Base-by-base conservation (phyloP, 2,888 invertebrate species). In the Caenorhabditis drosophilae region DNA sequence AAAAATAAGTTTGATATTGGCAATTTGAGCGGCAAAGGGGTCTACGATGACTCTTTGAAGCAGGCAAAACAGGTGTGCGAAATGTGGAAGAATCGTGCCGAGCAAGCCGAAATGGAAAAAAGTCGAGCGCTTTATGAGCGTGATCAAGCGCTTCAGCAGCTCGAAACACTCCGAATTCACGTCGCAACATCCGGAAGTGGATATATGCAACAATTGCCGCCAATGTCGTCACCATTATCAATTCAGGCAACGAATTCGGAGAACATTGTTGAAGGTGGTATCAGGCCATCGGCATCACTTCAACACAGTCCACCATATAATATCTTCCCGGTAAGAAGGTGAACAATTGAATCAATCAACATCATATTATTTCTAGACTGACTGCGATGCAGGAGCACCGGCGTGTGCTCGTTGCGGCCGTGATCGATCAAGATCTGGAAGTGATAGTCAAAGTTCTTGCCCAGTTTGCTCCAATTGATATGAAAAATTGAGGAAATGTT, bases 341-440 rank as follows among this genome's bases (percentile, higher is more conserved):
- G n/a, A n/a, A n/a, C n/a, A n/a, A n/a, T n/a, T n/a, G n/a, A n/a
- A n/a, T n/a, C n/a, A n/a, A n/a, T n/a, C n/a, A n/a, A n/a, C n/a
- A n/a, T n/a, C n/a, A n/a, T n/a, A n/a, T n/a, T n/a, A 35, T n/a
- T 54, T 58, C 25, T 52, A 67, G 60, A 56, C 49, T 38, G 67
- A 67, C 16, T 60, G 67, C 50, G 71, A 71, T 1, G 49, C 66
- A 4, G 67, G 57, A 11, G 60, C 70, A 16, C 66, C 70, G 15
- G 75, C 70, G 4, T 75, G 75, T 58, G 70, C 75, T 4, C 58
- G 75, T 27, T 75, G 75, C 23, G 75, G 75, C 20, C 70, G 72
- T n/a, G 75, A 75, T 27, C 63, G 69, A 41, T 67, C 72, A 18
- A 52, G 70, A 22, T 50, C 67, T 1, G 58, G 60, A 26, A 59